These are phyloP conservation scores for Avahi laniger DNA, from an alignment of 2,797 vertebrate genomes.

Conservation along the genomic window DNA sequence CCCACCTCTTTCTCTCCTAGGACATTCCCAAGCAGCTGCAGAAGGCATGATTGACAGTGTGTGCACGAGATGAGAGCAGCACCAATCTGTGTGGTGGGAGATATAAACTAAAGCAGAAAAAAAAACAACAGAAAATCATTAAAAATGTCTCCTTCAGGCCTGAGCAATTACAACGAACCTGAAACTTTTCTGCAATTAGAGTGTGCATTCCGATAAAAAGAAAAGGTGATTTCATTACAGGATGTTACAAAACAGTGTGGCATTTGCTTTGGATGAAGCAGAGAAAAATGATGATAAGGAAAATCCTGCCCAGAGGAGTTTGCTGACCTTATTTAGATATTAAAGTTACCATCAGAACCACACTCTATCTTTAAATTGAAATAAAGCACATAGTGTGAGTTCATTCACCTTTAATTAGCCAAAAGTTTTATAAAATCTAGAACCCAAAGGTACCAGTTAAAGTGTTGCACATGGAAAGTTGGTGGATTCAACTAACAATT, in stretches of 20 bases:
- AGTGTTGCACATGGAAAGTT: neutral
- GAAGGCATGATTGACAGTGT: neutral
- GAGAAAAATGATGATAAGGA: neutral
- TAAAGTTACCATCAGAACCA: neutral
- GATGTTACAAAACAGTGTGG: neutral
- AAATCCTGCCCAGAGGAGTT: neutral
- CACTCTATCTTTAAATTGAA: neutral
- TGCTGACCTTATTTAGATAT: neutral
- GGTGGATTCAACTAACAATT: neutral
- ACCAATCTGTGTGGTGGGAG: neutral
- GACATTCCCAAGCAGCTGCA: neutral
- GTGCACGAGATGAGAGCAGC: neutral
- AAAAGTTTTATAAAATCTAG: neutral
- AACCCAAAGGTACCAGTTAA: constrained; percentile 5
- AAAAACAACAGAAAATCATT: neutral
- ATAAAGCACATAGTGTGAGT: neutral
- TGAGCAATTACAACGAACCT: neutral
- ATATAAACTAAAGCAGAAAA: neutral
- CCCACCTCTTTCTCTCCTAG: neutral
- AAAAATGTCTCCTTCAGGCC: neutral
- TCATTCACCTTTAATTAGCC: neutral
- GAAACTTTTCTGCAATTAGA: neutral
- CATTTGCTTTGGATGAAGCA: neutral
- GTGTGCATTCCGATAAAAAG: neutral
- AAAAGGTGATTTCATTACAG: neutral